These are phyloP conservation scores for Oasisia sp. DNA, from an alignment of 2,888 invertebrate genomes.

Conservation along the genomic window DNA sequence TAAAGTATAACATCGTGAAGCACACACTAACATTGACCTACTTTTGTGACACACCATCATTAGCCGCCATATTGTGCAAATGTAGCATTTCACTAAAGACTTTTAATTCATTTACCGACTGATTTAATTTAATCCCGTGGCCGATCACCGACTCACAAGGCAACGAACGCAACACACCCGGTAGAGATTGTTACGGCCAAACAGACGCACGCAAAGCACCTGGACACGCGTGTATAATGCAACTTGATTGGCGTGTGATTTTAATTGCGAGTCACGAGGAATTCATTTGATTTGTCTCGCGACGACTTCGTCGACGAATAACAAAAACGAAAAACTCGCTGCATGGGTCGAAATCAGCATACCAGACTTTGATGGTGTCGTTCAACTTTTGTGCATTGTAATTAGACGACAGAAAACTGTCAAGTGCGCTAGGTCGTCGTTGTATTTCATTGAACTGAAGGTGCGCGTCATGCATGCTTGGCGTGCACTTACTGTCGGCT, in stretches of 20 bases:
- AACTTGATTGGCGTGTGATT: not conserved
- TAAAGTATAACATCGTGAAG: not conserved
- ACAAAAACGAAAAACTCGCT: not conserved
- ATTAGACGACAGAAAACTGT: not conserved
- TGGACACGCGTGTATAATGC: not conserved
- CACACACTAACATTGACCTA: not conserved
- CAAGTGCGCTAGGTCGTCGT: not conserved
- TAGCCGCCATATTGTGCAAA: not conserved
- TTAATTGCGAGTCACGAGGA: not conserved
- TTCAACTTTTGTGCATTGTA: not conserved
- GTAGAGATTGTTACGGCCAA: not conserved
- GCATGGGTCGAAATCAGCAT: not conserved
- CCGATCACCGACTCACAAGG: not conserved
- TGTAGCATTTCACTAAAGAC: not conserved
- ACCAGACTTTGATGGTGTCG: not conserved
- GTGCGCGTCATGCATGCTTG: not conserved
- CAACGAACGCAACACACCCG: not conserved
- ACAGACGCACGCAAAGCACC: not conserved
- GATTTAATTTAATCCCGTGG: not conserved
- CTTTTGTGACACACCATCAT: not conserved
- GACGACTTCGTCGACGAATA: not conserved
- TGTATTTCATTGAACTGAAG: not conserved
- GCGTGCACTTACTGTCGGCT: not conserved
- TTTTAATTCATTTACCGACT: not conserved
- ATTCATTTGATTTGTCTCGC: not conserved